Conservation (phyloP, 2,113 vertebrate species). For the Chaetodon auriga region DNA sequence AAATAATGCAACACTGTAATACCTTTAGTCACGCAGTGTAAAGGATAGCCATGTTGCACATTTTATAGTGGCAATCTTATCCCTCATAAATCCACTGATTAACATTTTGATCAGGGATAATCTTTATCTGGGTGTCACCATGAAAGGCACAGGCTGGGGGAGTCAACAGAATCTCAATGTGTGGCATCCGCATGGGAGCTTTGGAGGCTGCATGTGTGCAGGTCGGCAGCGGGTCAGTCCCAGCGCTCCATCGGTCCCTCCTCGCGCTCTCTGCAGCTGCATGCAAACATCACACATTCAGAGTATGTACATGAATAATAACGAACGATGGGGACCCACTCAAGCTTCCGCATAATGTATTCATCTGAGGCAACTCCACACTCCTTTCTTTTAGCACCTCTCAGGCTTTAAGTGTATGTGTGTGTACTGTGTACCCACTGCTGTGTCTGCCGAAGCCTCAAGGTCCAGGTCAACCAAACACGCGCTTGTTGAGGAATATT, state of each 20-base stretch:
- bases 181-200: slow-evolving; percentile 3
- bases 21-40: slow-evolving; percentile 35
- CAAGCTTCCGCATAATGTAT: slow-evolving; percentile 16
- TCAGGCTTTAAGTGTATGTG: slow-evolving; percentile 1
- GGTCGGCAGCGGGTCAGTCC: slow-evolving; percentile 24
- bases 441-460: neutral
- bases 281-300: slow-evolving; percentile 36
- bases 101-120: slow-evolving; percentile 43
- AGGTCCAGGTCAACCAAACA: slow-evolving; percentile 38
- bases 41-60: slow-evolving; percentile 36
- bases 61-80: slow-evolving; percentile 34
- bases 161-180: slow-evolving; percentile 15
- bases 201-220: neutral
- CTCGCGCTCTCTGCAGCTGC: neutral
- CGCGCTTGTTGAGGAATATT: slow-evolving; percentile 20
- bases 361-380: slow-evolving; percentile 36
- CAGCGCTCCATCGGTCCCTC: neutral
- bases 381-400: slow-evolving; percentile 15
- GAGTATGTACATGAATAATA: slow-evolving; percentile 53
- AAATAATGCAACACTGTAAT: slow-evolving; percentile 32
- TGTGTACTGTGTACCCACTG: slow-evolving; percentile 2
- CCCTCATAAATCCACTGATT: slow-evolving; percentile 44
- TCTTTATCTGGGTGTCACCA: slow-evolving; percentile 28
- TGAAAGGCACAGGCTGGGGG: slow-evolving; percentile 10
- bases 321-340: slow-evolving; percentile 28